phyloP scores from a whole-genome alignment of 2,113 vertebrate genomes.

The Andinoacara biseriatus region DNA sequence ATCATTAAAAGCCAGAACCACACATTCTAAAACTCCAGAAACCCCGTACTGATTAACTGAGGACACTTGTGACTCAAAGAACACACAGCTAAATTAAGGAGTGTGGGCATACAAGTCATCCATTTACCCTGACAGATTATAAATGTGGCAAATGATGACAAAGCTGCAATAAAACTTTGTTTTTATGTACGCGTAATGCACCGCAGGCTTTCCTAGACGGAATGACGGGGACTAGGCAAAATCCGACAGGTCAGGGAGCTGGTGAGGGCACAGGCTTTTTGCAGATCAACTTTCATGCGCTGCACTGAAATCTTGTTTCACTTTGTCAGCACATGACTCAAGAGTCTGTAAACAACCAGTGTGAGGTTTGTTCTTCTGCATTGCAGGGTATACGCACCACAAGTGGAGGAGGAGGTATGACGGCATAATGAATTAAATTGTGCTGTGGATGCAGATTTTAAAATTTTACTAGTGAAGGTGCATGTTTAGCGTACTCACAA shows the following conservation, averaged over 20 bases:
- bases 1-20: slow-evolving; percentile 59
- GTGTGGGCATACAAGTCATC: background rate
- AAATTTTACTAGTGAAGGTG: background rate
- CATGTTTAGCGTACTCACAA: background rate
- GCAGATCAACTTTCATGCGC: background rate
- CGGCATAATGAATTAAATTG: background rate
- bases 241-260: background rate
- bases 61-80: slow-evolving; percentile 12
- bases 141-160: slow-evolving; percentile 28
- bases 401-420: background rate
- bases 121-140: slow-evolving; percentile 11
- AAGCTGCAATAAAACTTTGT: background rate
- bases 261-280: background rate
- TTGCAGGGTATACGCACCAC: background rate
- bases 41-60: slow-evolving; percentile 30
- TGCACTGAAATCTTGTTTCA: background rate
- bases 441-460: background rate
- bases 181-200: background rate
- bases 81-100: slow-evolving; percentile 6
- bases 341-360: background rate
- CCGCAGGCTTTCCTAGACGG: background rate
- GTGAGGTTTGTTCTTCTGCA: background rate
- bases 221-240: background rate
- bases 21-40: background rate
- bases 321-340: background rate